Evolutionary conservation across 2,888 invertebrate species (phyloP).

Genomic region (Tinea trinotella): DNA sequence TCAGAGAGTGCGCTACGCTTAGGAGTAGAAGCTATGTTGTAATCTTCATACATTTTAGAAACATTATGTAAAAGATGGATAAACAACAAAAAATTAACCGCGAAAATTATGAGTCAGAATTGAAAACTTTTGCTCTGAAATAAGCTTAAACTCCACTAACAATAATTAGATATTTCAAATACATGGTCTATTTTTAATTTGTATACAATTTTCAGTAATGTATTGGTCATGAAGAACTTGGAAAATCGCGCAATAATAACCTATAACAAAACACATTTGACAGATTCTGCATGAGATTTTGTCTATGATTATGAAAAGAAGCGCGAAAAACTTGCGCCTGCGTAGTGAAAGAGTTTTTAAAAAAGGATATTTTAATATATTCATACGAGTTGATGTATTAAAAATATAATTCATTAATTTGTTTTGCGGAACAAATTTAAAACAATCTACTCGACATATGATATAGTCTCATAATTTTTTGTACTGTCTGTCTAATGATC

Average conservation of each 20-base stretch:
- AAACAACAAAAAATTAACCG: constrained; percentile 48
- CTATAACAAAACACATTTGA: not conserved
- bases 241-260: not conserved
- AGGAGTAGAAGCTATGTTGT: constrained; percentile 64
- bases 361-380: too few species aligned
- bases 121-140: constrained; percentile 17
- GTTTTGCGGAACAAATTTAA: too few species aligned
- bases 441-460: too few species aligned
- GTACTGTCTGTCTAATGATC: too few species aligned
- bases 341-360: too few species aligned
- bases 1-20: constrained; percentile 69
- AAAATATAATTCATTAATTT: too few species aligned
- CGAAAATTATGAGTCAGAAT: constrained; percentile 59
- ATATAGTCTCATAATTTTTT: too few species aligned
- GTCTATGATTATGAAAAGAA: not conserved
- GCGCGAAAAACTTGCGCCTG: too few species aligned
- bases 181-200: not conserved
- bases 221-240: not conserved
- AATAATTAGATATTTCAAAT: not conserved
- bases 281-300: not conserved
- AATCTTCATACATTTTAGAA: constrained; percentile 67
- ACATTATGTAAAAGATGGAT: constrained; percentile 57
- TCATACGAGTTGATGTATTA: too few species aligned
- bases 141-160: constrained; percentile 32
- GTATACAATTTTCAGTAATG: not conserved